Conservation (phyloP, 2,888 invertebrate genomes). For the Pseudococcus jackbeardsleyi region DNA sequence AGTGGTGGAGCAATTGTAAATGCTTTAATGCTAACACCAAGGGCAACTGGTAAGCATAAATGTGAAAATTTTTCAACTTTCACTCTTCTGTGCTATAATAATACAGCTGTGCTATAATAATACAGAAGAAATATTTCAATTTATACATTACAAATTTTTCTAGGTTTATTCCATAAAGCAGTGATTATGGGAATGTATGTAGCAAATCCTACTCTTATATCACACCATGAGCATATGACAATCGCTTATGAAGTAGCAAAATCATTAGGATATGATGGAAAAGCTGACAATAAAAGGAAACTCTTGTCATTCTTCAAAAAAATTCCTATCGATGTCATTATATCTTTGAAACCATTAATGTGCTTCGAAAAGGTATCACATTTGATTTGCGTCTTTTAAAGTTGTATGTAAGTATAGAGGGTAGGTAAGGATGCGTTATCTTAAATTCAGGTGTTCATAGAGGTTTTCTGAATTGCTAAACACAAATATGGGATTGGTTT, state of each 20-base stretch:
- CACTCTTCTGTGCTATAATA: neutral
- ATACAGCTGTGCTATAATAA: too few relatives aligned
- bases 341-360: neutral
- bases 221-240: neutral
- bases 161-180: conserved; percentile 12
- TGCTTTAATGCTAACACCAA: neutral
- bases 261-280: neutral
- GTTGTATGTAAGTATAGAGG: too few relatives aligned
- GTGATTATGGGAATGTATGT: neutral
- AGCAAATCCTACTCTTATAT: neutral
- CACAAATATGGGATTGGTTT: too few relatives aligned
- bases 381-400: too few relatives aligned
- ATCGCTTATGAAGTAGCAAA: neutral
- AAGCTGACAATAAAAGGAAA: neutral
- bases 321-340: neutral
- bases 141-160: neutral
- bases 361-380: too few relatives aligned
- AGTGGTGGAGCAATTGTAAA: neutral
- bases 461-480: too few relatives aligned
- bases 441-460: too few relatives aligned
- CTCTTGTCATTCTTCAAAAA: neutral
- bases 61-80: neutral
- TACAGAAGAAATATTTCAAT: neutral
- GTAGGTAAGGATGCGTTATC: too few relatives aligned
- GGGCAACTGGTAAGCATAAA: neutral